Conservation (phyloP, 2,113 vertebrate species). For the Orthonyx spaldingii region DNA sequence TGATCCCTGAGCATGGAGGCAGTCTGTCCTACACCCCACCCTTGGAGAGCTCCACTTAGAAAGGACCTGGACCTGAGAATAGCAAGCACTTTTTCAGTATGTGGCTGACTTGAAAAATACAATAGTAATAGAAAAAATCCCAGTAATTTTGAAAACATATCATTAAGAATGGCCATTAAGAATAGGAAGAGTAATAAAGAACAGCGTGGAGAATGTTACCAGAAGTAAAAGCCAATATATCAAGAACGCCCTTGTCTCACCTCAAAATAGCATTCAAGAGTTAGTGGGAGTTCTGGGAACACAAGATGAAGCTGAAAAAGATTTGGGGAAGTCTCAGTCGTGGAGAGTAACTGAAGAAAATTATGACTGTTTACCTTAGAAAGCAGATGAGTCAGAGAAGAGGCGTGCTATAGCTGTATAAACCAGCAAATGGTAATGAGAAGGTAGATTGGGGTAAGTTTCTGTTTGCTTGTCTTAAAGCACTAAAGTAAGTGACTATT, state of each 20-base stretch:
- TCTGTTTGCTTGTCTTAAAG: not conserved
- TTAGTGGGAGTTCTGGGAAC: slow-evolving; percentile 37
- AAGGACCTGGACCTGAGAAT: not conserved
- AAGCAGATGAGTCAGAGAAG: slow-evolving; percentile 22
- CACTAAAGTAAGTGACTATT: not conserved
- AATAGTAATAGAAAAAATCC: not conserved
- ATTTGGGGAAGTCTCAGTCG: not conserved
- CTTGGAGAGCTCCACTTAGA: not conserved
- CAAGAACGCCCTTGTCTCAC: not conserved
- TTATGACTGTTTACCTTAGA: slow-evolving; percentile 2
- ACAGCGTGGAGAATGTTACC: not conserved
- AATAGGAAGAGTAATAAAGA: not conserved
- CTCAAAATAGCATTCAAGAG: not conserved
- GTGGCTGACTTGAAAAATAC: not conserved
- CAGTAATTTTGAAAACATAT: not conserved
- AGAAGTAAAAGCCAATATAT: not conserved
- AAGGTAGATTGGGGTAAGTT: not conserved
- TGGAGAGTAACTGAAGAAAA: not conserved
- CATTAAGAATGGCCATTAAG: not conserved
- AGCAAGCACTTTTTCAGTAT: not conserved
- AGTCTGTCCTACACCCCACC: not conserved
- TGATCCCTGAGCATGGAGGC: not conserved
- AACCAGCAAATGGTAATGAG: not conserved
- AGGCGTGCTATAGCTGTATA: not conserved
- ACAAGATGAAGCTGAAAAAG: not conserved